A percentile compares a stretch with the other conserved stretches of the same genome.
phyloP scores from a whole-genome alignment of 2,888 invertebrate genomes.

The Petrophora chlorosata region DNA sequence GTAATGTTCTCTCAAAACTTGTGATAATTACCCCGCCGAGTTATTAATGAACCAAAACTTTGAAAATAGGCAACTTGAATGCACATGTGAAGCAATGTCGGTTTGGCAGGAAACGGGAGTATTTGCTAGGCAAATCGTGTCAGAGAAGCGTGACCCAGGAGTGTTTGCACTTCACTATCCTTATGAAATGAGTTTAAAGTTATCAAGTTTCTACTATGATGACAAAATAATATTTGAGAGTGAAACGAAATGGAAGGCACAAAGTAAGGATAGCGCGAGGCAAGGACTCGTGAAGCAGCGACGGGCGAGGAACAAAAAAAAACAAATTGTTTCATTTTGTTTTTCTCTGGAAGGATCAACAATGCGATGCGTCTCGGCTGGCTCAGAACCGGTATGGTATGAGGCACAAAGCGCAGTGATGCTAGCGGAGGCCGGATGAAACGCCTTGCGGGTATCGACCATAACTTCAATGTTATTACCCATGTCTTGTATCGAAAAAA shows the following conservation, averaged over 20 bases:
- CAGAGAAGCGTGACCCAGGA: conserved; percentile 61
- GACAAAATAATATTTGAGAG: conserved; percentile 22
- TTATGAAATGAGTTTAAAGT: conserved; percentile 39
- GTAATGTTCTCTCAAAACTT: too few species aligned
- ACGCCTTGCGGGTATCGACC: conserved; percentile 64
- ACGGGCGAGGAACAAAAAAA: conserved; percentile 56
- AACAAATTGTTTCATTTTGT: conserved; percentile 74
- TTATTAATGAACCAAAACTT: too few species aligned
- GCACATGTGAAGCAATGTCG: conserved; percentile 12
- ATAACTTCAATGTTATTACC: conserved; percentile 55
- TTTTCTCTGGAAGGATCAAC: conserved; percentile 75
- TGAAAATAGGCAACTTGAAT: not conserved
- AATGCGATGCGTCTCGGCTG: conserved; percentile 67
- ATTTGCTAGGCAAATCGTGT: conserved; percentile 70
- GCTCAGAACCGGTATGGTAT: conserved; percentile 72
- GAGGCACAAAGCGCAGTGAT: conserved; percentile 40
- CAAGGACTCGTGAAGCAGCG: conserved; percentile 38
- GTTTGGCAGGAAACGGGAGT: conserved; percentile 54
- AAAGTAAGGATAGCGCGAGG: conserved; percentile 49
- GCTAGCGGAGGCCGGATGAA: conserved; percentile 53
- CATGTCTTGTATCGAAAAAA: conserved; percentile 8
- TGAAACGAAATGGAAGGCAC: conserved; percentile 40
- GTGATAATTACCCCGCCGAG: too few species aligned
- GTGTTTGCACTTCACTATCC: conserved; percentile 52
- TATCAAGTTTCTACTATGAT: conserved; percentile 26